These are phyloP conservation scores for Urocyon cinereoargenteus DNA, from an alignment of 2,797 vertebrate species.

Conservation along the genomic window DNA sequence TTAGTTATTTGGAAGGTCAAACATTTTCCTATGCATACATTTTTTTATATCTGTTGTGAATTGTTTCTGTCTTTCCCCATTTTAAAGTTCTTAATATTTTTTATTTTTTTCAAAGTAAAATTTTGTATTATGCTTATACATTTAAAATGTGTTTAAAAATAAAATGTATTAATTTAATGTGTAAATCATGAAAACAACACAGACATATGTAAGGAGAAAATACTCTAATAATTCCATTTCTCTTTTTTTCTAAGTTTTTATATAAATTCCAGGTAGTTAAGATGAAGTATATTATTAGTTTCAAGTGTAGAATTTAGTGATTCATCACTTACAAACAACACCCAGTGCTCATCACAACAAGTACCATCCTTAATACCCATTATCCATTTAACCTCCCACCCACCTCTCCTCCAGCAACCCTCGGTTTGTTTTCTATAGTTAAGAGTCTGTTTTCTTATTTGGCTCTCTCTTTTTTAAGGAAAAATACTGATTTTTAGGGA, in stretches of 20 bases:
- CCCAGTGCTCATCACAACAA: neutral
- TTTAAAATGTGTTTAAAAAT: neutral
- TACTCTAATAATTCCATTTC: neutral
- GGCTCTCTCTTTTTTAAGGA: neutral
- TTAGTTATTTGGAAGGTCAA: neutral
- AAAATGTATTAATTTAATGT: neutral
- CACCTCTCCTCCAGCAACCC: neutral
- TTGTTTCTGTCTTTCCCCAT: neutral
- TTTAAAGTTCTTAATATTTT: neutral
- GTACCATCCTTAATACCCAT: neutral
- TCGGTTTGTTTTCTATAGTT: neutral
- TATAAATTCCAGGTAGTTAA: neutral
- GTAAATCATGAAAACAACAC: neutral
- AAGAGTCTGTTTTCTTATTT: neutral
- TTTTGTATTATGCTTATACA: neutral
- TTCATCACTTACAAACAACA: neutral
- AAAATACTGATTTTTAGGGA: neutral
- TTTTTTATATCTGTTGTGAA: neutral
- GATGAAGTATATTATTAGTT: neutral
- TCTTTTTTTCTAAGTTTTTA: neutral
- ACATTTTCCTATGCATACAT: neutral
- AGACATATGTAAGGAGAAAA: neutral
- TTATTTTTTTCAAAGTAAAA: neutral
- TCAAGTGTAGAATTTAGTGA: neutral
- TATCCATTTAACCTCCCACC: neutral